These are phyloP conservation scores for Phymatocera aterrima DNA, from an alignment of 2,888 invertebrate genomes.

Conservation along the genomic window DNA sequence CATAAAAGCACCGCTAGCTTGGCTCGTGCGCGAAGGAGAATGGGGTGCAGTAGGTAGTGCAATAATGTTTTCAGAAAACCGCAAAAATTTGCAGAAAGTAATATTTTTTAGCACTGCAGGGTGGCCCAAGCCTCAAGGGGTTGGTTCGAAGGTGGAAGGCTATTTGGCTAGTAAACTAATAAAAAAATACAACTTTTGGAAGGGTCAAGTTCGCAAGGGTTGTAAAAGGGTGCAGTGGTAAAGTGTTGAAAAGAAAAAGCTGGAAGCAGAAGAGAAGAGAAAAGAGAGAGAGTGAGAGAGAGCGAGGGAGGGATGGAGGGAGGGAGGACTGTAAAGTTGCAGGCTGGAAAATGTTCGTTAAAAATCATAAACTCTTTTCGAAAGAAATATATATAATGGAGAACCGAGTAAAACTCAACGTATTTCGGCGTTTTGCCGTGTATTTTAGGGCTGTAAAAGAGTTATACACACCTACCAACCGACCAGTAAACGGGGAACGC, in stretches of 20 bases:
- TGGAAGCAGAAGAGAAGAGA: no score
- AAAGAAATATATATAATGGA: constrained; percentile 53
- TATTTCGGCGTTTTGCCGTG: constrained; percentile 52
- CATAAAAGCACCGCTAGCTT: constrained; percentile 67
- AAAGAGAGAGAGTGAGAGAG: no score
- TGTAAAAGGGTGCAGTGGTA: constrained; percentile 68
- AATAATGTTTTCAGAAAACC: constrained; percentile 61
- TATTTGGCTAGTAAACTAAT: constrained; percentile 61
- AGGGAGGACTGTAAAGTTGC: no score
- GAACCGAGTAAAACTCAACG: constrained; percentile 59
- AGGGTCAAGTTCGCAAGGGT: constrained; percentile 69
- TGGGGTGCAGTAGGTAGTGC: constrained; percentile 49
- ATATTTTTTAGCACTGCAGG: constrained; percentile 58
- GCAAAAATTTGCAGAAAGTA: constrained; percentile 61
- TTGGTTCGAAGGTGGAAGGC: constrained; percentile 55
- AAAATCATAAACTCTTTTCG: constrained; percentile 45
- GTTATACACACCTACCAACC: no score
- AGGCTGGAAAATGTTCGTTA: constrained; percentile 31
- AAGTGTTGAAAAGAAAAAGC: constrained; percentile 53
- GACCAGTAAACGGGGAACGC: no score
- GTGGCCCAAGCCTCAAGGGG: constrained; percentile 56
- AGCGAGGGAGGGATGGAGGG: no score
- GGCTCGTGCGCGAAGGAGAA: constrained; percentile 59
- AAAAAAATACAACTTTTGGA: constrained; percentile 64
- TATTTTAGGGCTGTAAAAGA: constrained; percentile 55